Evolutionary conservation across 1,140 invertebrate species (phyloP), one percentile per base, ranked within the genome.

Genomic region (Heterodera carotae): DNA sequence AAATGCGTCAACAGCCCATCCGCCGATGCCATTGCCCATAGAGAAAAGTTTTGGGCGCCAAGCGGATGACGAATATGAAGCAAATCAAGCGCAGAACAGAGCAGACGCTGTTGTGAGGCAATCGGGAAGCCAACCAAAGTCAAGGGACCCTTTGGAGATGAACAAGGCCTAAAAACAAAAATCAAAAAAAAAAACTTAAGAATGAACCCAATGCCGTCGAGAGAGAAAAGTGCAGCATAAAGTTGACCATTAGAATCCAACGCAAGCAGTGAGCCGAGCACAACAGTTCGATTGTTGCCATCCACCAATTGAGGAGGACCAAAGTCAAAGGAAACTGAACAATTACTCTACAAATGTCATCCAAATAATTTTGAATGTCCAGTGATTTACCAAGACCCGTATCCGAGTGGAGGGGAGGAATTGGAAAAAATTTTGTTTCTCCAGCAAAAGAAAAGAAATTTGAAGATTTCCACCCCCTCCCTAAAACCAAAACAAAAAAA

Each of bases 251-350:
- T 74, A 25, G 64, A 62, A 34, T 74, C 72, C 48, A 74, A 62
- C 33, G 72, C 56, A 18, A 74, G 64, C 2, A 59, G 27, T 18
- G 72, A 74, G 18, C 43, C 56, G 59, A 74, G 56, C n/a, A 56
- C 33, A n/a, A n/a, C n/a, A 1, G 27, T 34, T 12, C n/a, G 48
- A 31, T 59, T n/a, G n/a, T n/a, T 10, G 27, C 29, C 72, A 34
- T 34, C 33, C 25, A 60, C 59, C 36, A 27, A 27, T 56, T 31
- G 59, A 29, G 64, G 22, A 1, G 56, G 72, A 2, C 72, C 72
- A 62, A 74, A 74, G 64, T 74, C 72, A n/a, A 74, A 74, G 22
- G 72, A 74, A 62, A 74, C 72, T 74, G 43, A 6, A 72, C 62
- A 74, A 64, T 29, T 25, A 33, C 1, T 22, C 5, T 10, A 18